Conservation (phyloP, 2,888 invertebrate genomes). For the Acronicta alni region DNA sequence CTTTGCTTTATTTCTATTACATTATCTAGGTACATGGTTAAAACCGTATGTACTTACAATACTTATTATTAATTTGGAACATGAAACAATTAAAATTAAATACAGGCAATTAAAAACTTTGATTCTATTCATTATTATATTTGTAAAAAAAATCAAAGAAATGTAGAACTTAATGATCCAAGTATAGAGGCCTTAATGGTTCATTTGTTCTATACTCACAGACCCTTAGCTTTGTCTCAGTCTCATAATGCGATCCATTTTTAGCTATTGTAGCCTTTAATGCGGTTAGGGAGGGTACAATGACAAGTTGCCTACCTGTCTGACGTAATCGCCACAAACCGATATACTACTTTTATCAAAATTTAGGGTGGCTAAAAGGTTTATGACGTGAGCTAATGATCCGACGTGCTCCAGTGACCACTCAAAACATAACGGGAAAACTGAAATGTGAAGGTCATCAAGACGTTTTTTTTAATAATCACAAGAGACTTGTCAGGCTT, state of each 20-base stretch:
- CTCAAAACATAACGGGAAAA: constrained; percentile 1
- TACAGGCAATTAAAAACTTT: no score
- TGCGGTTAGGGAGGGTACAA: constrained; percentile 19
- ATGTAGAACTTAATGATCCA: constrained; percentile 1
- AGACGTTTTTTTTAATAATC: no score
- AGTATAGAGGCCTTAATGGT: constrained; percentile 20
- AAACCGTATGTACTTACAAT: no score
- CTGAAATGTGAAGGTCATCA: neutral
- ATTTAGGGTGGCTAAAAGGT: constrained; percentile 2
- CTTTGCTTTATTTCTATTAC: constrained; percentile 23
- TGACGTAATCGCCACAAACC: constrained; percentile 28
- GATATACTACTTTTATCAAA: constrained; percentile 9
- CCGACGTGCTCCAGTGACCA: constrained; percentile 8
- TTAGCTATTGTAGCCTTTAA: constrained; percentile 26
- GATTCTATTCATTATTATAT: no score
- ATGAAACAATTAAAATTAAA: neutral
- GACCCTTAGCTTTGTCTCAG: constrained; percentile 31
- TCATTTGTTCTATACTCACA: constrained; percentile 41
- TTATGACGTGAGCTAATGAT: constrained; percentile 16
- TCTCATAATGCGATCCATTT: constrained; percentile 34
- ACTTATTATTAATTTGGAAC: neutral
- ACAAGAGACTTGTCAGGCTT: no score
- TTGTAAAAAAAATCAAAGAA: neutral
- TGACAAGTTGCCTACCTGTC: constrained; percentile 14
- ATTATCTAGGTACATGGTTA: neutral